Evolutionary conservation across 2,113 vertebrate genomes (phyloP).

Genomic region (Heteronetta atricapilla): DNA sequence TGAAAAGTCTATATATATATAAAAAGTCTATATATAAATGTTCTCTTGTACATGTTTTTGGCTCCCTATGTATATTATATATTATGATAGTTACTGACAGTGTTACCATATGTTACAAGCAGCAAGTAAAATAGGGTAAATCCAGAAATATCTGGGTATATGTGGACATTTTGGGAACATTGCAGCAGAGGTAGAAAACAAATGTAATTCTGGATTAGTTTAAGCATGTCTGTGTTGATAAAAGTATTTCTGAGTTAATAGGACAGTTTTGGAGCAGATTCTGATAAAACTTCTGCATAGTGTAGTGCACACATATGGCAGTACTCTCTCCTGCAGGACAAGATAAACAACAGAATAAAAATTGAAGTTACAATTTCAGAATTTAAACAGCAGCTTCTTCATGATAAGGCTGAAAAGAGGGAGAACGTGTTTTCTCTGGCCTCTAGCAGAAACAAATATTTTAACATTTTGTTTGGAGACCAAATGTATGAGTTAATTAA

Average conservation of each 20-base stretch:
- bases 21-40: slow-evolving; percentile 29
- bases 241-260: neutral
- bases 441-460: neutral
- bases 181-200: neutral
- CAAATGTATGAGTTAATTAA: slow-evolving; percentile 35
- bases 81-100: slow-evolving; percentile 10
- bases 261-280: neutral
- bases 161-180: neutral
- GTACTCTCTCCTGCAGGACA: neutral
- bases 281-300: neutral
- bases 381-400: neutral
- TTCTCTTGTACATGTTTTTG: neutral
- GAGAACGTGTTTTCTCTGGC: neutral
- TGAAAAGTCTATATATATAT: slow-evolving; percentile 32
- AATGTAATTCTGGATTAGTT: neutral
- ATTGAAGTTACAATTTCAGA: neutral
- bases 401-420: neutral
- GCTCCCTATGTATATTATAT: neutral
- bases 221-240: neutral
- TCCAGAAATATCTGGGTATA: slow-evolving; percentile 30
- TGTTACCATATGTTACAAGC: slow-evolving; percentile 30
- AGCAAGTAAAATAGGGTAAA: slow-evolving; percentile 19
- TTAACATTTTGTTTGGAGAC: slow-evolving; percentile 7
- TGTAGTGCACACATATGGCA: neutral
- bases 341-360: neutral